Conservation (phyloP, 2,113 vertebrate genomes). For the Melanerpes formicivorus region DNA sequence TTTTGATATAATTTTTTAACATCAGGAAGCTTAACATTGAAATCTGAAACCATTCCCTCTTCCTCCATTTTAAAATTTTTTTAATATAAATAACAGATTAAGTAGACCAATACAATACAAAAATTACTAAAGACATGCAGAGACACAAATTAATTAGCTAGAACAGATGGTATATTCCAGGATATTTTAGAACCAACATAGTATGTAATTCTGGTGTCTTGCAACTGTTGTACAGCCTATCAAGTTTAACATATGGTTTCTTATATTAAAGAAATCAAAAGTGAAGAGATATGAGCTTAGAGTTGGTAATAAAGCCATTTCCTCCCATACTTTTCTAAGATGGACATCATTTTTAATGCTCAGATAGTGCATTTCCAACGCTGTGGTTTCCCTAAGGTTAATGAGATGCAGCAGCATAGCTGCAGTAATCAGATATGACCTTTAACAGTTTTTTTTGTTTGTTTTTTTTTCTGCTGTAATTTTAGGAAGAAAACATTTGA, state of each 20-base stretch:
- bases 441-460: neutral
- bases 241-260: neutral
- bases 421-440: slow-evolving; percentile 19
- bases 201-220: neutral
- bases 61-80: neutral
- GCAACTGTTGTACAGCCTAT: neutral
- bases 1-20: neutral
- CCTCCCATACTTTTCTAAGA: neutral
- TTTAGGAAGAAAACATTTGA: neutral
- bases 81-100: neutral
- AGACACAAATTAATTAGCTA: neutral
- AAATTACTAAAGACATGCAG: neutral
- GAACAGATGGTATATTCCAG: neutral
- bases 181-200: neutral
- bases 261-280: neutral
- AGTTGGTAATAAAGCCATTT: neutral
- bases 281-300: neutral
- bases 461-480: neutral
- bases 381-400: slow-evolving; percentile 8
- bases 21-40: neutral
- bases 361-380: neutral
- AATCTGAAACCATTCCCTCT: neutral
- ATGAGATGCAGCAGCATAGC: neutral
- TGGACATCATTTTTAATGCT: neutral
- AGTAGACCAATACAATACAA: neutral